Conservation (phyloP, 2,113 vertebrate genomes). For the Callospermophilus lateralis region DNA sequence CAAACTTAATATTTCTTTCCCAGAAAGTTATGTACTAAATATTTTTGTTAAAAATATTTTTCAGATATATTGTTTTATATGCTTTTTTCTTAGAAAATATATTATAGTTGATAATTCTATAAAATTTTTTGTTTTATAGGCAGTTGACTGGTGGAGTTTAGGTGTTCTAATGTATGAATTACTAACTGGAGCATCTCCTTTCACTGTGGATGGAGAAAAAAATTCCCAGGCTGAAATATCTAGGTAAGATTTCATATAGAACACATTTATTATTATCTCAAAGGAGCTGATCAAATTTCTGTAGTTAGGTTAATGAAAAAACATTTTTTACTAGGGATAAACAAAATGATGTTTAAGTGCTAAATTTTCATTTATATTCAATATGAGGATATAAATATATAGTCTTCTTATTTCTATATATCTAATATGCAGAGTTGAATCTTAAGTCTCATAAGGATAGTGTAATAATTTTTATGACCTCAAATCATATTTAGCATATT, state of each 20-base stretch:
- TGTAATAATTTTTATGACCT: not conserved
- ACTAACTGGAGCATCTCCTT: conserved; percentile 97
- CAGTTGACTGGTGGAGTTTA: conserved; percentile 99
- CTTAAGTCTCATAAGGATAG: not conserved
- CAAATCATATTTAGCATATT: not conserved
- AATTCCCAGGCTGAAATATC: conserved; percentile 99
- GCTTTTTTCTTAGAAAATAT: not conserved
- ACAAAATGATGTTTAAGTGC: conserved; percentile 12
- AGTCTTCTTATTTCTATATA: not conserved
- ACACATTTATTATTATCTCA: not conserved
- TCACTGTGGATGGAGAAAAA: conserved; percentile 98
- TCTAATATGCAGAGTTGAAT: not conserved
- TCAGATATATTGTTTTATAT: conserved; percentile 8
- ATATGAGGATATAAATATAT: not conserved
- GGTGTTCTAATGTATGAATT: conserved; percentile 99
- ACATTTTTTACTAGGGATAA: not conserved
- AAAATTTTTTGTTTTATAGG: conserved; percentile 88
- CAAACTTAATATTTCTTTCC: conserved; percentile 33
- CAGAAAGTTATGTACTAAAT: conserved; percentile 11
- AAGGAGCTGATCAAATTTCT: conserved; percentile 31
- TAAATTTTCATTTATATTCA: not conserved
- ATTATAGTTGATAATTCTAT: conserved; percentile 30
- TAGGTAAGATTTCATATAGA: conserved; percentile 89
- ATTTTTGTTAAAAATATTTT: conserved; percentile 47
- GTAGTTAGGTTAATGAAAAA: not conserved